Evolutionary conservation across 1,140 invertebrate genomes (phyloP).

Genomic region (Neodiprion fabricii): DNA sequence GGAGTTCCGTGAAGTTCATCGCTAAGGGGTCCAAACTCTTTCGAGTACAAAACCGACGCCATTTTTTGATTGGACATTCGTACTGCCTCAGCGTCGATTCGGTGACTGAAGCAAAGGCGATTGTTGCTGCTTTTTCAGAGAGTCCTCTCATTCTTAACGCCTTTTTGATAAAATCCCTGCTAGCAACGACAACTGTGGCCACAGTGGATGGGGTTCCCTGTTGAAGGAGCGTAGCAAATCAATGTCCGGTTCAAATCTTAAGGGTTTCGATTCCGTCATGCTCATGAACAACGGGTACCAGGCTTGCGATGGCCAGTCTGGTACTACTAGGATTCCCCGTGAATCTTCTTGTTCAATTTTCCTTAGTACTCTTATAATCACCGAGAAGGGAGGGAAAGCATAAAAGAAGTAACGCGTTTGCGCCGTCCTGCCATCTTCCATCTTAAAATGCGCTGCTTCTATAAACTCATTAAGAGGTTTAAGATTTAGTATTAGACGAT

Average conservation of each 20-base stretch:
- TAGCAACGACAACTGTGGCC: slow-evolving; percentile 17
- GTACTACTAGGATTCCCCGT: slow-evolving; percentile 19
- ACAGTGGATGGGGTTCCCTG: slow-evolving; percentile 23
- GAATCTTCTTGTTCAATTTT: slow-evolving; percentile 17
- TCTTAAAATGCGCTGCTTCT: slow-evolving; percentile 13
- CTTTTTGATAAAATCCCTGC: slow-evolving; percentile 22
- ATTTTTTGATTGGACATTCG: too few species aligned
- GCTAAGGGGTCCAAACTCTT: slow-evolving; percentile 25
- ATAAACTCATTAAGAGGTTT: slow-evolving; percentile 36
- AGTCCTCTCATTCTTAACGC: neutral
- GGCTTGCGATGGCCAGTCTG: slow-evolving; percentile 17
- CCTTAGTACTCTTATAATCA: slow-evolving; percentile 16
- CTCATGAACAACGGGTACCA: slow-evolving; percentile 20
- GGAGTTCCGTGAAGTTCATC: slow-evolving; percentile 21
- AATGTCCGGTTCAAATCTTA: slow-evolving; percentile 16
- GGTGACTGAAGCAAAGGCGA: too few species aligned
- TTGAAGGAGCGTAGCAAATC: slow-evolving; percentile 14
- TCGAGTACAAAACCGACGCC: slow-evolving; percentile 22
- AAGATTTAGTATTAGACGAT: slow-evolving; percentile 37
- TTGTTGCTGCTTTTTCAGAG: too few species aligned
- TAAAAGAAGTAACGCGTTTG: slow-evolving; percentile 10
- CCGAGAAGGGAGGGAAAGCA: slow-evolving; percentile 16
- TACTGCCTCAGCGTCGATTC: too few species aligned
- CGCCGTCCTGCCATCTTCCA: neutral
- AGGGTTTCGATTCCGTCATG: slow-evolving; percentile 15